Conservation (phyloP, 2,797 vertebrate species). For the Hirundo rustica region DNA sequence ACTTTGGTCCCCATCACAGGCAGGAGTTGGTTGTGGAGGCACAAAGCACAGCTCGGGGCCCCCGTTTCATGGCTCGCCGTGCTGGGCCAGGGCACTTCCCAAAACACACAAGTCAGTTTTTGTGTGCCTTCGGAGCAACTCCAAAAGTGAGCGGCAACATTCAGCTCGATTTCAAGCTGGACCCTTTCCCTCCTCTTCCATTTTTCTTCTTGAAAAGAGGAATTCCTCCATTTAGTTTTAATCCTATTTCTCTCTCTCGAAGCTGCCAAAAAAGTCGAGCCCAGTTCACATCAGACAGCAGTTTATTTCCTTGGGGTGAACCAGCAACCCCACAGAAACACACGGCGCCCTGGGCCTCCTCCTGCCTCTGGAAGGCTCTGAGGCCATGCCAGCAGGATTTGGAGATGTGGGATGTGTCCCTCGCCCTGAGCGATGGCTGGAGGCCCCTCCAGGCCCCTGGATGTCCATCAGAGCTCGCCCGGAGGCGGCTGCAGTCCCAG, state of each 20-base stretch:
- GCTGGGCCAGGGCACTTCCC: background rate
- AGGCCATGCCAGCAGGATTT: rapidly evolving
- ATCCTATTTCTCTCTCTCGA: background rate
- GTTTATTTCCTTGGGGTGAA: background rate
- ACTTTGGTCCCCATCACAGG: rapidly evolving
- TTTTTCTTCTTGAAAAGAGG: slow-evolving; percentile 26
- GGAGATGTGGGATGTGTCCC: background rate
- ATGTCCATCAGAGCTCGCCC: rapidly evolving
- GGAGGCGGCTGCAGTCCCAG: background rate
- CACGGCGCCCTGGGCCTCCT: background rate
- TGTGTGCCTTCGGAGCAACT: background rate
- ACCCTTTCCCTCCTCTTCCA: background rate
- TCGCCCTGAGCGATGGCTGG: rapidly evolving
- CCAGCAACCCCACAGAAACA: background rate
- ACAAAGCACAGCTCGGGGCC: background rate
- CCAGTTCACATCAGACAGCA: background rate
- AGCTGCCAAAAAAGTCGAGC: slow-evolving; percentile 13
- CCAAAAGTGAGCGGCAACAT: background rate
- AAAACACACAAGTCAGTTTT: background rate
- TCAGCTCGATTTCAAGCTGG: slow-evolving; percentile 10
- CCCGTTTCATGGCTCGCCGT: rapidly evolving
- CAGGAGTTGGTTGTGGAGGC: background rate
- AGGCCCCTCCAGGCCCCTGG: background rate
- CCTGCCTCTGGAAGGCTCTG: background rate
- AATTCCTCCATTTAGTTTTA: slow-evolving; percentile 42